Percentiles rank a stretch among this genome's conserved stretches.
Conservation (phyloP, 2,888 invertebrate species). For the Amaurobius ferox region DNA sequence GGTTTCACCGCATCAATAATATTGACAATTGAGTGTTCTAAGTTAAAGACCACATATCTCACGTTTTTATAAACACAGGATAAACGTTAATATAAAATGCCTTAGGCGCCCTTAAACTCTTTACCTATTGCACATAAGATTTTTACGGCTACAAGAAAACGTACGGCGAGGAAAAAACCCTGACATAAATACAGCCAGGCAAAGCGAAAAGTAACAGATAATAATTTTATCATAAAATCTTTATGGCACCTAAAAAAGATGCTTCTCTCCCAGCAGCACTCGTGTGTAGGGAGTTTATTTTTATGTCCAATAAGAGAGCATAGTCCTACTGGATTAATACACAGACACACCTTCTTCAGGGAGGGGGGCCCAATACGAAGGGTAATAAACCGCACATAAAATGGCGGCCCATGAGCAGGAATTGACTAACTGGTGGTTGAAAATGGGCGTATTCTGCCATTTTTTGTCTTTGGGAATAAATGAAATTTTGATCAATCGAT, state of each 20-base stretch:
- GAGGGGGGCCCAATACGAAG: not conserved
- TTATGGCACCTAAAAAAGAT: slow-evolving; percentile 62
- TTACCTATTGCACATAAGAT: too few species aligned
- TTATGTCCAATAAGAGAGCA: not conserved
- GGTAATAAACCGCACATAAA: slow-evolving; percentile 3
- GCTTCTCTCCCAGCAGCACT: not conserved
- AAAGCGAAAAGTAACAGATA: slow-evolving; percentile 59
- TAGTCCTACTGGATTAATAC: slow-evolving; percentile 49
- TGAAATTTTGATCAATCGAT: too few species aligned
- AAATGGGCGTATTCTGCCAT: too few species aligned
- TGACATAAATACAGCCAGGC: slow-evolving; percentile 16
- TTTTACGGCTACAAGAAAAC: not conserved
- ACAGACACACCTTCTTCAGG: slow-evolving; percentile 58
- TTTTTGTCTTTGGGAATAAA: too few species aligned
- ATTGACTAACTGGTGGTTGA: not conserved
- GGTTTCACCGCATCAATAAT: too few species aligned
- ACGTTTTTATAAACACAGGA: too few species aligned
- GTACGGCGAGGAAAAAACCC: not conserved
- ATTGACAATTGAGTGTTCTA: too few species aligned
- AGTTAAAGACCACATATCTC: too few species aligned
- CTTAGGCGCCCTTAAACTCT: too few species aligned
- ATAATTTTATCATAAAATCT: slow-evolving; percentile 68
- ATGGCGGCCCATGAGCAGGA: not conserved
- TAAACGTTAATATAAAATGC: too few species aligned
- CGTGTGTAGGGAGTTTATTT: not conserved